Evolutionary conservation across 1,140 invertebrate genomes (phyloP), one percentile per base, ranked within the genome.

Genomic region (Pissodes strobi): DNA sequence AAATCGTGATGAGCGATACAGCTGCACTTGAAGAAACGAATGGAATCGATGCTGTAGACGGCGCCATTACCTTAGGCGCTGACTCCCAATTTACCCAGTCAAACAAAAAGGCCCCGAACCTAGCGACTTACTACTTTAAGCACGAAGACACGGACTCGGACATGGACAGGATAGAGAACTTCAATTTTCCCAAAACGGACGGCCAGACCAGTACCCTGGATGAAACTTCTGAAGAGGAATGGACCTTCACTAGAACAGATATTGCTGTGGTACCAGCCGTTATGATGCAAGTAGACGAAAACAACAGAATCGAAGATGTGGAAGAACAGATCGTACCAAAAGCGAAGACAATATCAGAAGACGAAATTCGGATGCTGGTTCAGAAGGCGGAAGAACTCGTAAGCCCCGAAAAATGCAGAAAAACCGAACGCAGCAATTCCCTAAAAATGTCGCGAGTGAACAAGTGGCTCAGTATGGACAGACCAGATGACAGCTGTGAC

Each of bases 131-230:
- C 75, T 92, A 93, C 77, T 92, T 90, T 76, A 90, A 87, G 77
- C 91, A 93, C 76, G 82, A 85, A 73, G 91, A 94, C 73, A 93
- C 90, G 1, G 90, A 93, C 77, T 90, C 90, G 0, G 90, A 92
- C 59, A 79, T 72, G 73, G 76, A 71, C 66, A 79, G 69, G 62
- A 65, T 65, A 67, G 69, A 67, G 46, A 64, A 56, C 39, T 65
- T 57, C 43, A 73, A 65, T 76, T 80, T 61, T 46, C 66, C 70
- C 23, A 69, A 72, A 55, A 70, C 69, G 34, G 69, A 70, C 72
- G 81, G 76, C 74, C 80, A 49, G 70, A 80, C 74, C 75, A 79
- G 56, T 77, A 82, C 76, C 51, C 83, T 86, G 19, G 85, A 87
- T 70, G 86, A 88, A 71, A 86, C 86, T 2, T 88, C 86, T 1